Evolutionary conservation across 2,113 vertebrate species (phyloP), one percentile per base, ranked within the genome.

Genomic region (Alouatta palliata): DNA sequence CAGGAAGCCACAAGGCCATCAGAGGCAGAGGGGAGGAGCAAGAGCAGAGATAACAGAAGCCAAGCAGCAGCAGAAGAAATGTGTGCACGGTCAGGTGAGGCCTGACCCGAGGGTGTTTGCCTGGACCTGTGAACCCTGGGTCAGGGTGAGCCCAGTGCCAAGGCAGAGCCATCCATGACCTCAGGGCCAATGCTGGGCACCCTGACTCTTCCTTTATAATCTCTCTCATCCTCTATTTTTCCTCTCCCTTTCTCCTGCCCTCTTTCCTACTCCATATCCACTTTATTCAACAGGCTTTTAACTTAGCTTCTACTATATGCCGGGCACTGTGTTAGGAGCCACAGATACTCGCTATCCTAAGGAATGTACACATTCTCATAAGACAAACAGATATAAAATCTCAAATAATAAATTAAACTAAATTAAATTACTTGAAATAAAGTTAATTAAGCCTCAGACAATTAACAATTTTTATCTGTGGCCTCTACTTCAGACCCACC

Each of bases 261-360:
- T 94, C 70, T 23, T 82, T 84, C 58, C 56, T 85, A 10, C 52
- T 23, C 90, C 91, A 64, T 5, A 89, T 82, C 27, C 19, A 19
- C 61, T 75, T 47, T 77, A 93, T 73, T 35, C 0, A 0, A 21
- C 16, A 32, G 61, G 27, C 84, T 95, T 87, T 96, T 81, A 81
- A 73, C 85, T 98, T 93, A 73, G 13, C 56, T 47, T 87, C 35
- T 66, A 0, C 61, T 61, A 27, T 19, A 40, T 49, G 82, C 87
- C 21, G 43, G 32, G 16, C 3, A 32, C 54, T 25, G 82, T 2
- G 1, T 47, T 27, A 43, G 12, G 23, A 8, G 32, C 43, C 21
- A 17, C 32, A n/a, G 17, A 43, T 1, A 19, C 8, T 47, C 54
- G 37, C 56, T 45, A 9, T 54, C 56, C 9, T 71, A 66, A 70